Base-by-base conservation (phyloP, 2,888 invertebrate genomes). In the Pristionchus fissidentatus region DNA sequence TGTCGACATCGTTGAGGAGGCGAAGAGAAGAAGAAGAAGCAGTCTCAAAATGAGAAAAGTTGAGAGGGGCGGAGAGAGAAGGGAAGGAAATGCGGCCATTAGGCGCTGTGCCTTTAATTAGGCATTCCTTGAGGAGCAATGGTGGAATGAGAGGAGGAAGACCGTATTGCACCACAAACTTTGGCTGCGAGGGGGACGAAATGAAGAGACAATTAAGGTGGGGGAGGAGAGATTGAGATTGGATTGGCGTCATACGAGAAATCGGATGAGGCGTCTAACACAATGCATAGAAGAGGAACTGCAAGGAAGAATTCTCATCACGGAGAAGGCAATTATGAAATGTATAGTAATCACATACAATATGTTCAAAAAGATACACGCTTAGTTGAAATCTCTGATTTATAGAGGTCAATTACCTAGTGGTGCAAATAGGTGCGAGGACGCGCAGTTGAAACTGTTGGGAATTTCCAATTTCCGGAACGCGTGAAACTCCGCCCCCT, bases 111-210 rank as follows among this genome's bases (percentile, higher is more conserved):
- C 46, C 75, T 77, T 77, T 77, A 77, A 77, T 77, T 77, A 77
- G 75, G 75, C 75, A 77, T 77, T 77, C 75, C 75, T 77, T 77
- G 52, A 77, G 75, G 75, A 77, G 75, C 75, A 77, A 77, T 77
- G 75, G 49, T 32, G 32, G 32, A 49, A 49, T 49, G 49, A 49
- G 75, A 19, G 75, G 22, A 46, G 75, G 32, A 49, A 77, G 52
- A 77, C 75, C 49, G 75, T 77, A 77, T 77, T 77, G 75, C 46
- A 49, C 62, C 8, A 15, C 26, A 79, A 79, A 55, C 55, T 43
- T 79, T 35, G 41, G 52, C n/a, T 8, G 49, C 3, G 43, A 46
- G 75, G 75, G 32, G 66, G 29, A 49, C 43, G 52, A 49, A 77
- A 77, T 77, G 75, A 77, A 77, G 75, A n/a, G 75, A 49, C 49